Conservation (phyloP, 1,140 invertebrate genomes). For the Caligus rogercresseyi region DNA sequence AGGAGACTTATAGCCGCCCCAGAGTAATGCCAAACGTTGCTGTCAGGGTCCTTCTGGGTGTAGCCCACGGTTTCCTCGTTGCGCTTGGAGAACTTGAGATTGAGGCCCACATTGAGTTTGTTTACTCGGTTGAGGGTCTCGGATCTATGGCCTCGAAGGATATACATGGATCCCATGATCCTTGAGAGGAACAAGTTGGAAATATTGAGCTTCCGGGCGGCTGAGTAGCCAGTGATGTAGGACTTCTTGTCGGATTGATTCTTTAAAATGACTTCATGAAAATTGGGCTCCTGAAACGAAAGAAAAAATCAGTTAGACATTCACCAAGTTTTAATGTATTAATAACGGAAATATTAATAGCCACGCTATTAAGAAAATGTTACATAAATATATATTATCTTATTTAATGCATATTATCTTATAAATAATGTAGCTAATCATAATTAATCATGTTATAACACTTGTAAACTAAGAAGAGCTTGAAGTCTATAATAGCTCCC, state of each 20-base stretch:
- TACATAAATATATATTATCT: too few species aligned
- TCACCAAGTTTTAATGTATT: neutral
- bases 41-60: slow-evolving; percentile 45
- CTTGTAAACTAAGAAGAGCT: too few species aligned
- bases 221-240: slow-evolving; percentile 24
- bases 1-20: slow-evolving; percentile 51
- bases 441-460: too few species aligned
- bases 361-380: too few species aligned
- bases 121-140: slow-evolving; percentile 28
- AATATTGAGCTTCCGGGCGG: slow-evolving; percentile 41
- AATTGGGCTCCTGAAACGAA: slow-evolving; percentile 4
- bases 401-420: too few species aligned
- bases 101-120: slow-evolving; percentile 71
- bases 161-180: slow-evolving; percentile 11
- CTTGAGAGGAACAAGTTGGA: slow-evolving; percentile 50
- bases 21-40: slow-evolving; percentile 60
- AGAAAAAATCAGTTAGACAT: neutral
- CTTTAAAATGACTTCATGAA: neutral
- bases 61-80: slow-evolving; percentile 58
- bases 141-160: slow-evolving; percentile 21
- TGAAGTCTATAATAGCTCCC: too few species aligned
- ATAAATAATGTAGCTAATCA: too few species aligned
- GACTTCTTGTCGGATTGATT: slow-evolving; percentile 1
- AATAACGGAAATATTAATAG: too few species aligned
- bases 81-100: slow-evolving; percentile 71